Evolutionary conservation across 2,888 invertebrate genomes (phyloP).

Genomic region (Lasioglossum oenotherae): DNA sequence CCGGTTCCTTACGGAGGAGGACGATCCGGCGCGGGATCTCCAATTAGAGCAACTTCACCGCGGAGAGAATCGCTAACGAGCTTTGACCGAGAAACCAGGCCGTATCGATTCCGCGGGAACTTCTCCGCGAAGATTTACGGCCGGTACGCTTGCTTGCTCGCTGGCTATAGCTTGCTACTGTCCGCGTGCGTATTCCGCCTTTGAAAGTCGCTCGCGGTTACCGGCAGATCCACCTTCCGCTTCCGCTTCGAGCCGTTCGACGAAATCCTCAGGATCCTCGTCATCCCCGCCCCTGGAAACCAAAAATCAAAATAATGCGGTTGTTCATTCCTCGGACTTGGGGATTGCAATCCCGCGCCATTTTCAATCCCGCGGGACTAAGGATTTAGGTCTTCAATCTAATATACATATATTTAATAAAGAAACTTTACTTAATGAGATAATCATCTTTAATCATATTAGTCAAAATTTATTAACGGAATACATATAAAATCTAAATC

Average conservation of each 20-base stretch:
- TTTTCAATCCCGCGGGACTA: too few relatives aligned
- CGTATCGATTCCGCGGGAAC: constrained; percentile 65
- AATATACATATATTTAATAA: too few relatives aligned
- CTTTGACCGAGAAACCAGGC: constrained; percentile 68
- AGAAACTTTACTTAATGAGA: too few relatives aligned
- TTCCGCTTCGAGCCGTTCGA: neutral
- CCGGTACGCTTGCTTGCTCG: constrained; percentile 33
- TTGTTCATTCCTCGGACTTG: neutral
- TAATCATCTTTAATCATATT: too few relatives aligned
- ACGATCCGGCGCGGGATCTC: constrained; percentile 60
- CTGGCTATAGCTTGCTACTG: neutral
- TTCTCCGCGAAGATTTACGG: constrained; percentile 62
- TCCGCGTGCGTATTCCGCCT: neutral
- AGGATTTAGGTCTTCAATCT: too few relatives aligned
- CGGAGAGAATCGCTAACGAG: constrained; percentile 70
- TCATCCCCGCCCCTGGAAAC: neutral
- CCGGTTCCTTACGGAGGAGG: constrained; percentile 55
- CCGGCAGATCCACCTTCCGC: neutral
- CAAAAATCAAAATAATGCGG: neutral
- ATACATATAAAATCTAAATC: too few relatives aligned
- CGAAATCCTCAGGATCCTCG: neutral
- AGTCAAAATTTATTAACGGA: too few relatives aligned
- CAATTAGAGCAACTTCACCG: constrained; percentile 67
- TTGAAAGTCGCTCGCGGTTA: neutral
- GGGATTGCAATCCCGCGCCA: too few relatives aligned